These are phyloP conservation scores for Icerya purchasi DNA, from an alignment of 2,888 invertebrate genomes.

Conservation along the genomic window DNA sequence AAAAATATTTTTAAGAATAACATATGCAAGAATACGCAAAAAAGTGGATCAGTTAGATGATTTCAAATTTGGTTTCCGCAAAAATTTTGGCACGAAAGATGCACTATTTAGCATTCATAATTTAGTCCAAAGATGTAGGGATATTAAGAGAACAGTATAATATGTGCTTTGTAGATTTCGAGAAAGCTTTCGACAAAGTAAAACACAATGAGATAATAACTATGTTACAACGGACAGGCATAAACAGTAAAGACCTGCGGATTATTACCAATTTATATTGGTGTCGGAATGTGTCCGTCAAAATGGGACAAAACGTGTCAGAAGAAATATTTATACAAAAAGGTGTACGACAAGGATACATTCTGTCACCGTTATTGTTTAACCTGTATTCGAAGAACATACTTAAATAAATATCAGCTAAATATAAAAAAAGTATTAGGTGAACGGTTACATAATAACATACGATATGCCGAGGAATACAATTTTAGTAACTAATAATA, in stretches of 20 bases:
- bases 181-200: neutral
- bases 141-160: neutral
- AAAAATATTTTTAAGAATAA: neutral
- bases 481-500: neutral
- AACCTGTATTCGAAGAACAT: neutral
- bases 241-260: neutral
- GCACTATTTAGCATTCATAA: neutral
- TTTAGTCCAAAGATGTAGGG: neutral
- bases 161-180: neutral
- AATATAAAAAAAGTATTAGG: neutral
- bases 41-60: neutral
- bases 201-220: constrained; percentile 4
- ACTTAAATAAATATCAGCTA: neutral
- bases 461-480: too few species aligned
- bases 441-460: too few species aligned
- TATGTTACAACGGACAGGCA: too few species aligned
- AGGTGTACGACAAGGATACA: neutral
- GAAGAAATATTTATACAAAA: neutral
- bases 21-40: neutral
- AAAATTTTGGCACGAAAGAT: neutral
- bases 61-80: neutral
- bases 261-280: neutral
- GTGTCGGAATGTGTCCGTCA: neutral
- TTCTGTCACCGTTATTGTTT: neutral
- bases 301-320: neutral